These are phyloP conservation scores for Synchiropus splendidus DNA, from an alignment of 2,113 vertebrate genomes.

Conservation along the genomic window DNA sequence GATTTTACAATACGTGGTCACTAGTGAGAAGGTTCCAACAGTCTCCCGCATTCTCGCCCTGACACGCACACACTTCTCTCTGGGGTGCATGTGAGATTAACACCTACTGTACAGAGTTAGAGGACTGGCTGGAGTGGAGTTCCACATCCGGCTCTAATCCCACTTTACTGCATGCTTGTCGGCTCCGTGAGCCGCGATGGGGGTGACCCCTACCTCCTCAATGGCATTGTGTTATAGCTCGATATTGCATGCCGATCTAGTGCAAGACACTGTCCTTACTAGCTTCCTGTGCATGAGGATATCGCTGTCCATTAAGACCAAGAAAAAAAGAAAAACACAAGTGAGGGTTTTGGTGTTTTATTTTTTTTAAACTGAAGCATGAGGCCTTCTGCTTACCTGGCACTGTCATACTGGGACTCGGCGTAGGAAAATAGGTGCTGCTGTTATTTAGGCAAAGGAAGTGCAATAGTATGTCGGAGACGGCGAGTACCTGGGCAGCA, in stretches of 20 bases:
- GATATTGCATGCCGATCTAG: conserved; percentile 73
- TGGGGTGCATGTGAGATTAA: conserved; percentile 54
- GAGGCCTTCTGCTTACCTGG: conserved; percentile 27
- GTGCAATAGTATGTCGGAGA: conserved; percentile 10
- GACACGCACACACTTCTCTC: conserved; percentile 9
- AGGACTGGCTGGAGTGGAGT: conserved; percentile 15
- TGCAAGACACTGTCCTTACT: conserved; percentile 62
- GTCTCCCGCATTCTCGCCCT: too few relatives aligned
- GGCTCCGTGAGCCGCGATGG: conserved; percentile 54
- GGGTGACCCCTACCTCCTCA: conserved; percentile 43
- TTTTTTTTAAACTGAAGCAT: conserved; percentile 19
- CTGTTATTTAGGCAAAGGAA: conserved; percentile 29
- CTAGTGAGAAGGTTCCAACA: too few relatives aligned
- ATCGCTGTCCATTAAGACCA: conserved; percentile 35
- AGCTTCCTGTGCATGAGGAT: conserved; percentile 71
- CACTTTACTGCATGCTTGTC: conserved; percentile 60
- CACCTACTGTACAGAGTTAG: conserved; percentile 51
- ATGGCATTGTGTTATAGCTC: conserved; percentile 66
- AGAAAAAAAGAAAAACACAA: conserved; percentile 19
- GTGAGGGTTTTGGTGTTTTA: conserved; percentile 21
- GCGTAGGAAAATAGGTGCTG: conserved; percentile 11
- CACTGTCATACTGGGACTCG: conserved; percentile 17
- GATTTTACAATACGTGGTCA: too few relatives aligned
- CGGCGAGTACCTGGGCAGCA: conserved; percentile 37
- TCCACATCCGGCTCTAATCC: conserved; percentile 35